Evolutionary conservation across 2,888 invertebrate species (phyloP).

Genomic region (Rhimphoctona megacephalus): DNA sequence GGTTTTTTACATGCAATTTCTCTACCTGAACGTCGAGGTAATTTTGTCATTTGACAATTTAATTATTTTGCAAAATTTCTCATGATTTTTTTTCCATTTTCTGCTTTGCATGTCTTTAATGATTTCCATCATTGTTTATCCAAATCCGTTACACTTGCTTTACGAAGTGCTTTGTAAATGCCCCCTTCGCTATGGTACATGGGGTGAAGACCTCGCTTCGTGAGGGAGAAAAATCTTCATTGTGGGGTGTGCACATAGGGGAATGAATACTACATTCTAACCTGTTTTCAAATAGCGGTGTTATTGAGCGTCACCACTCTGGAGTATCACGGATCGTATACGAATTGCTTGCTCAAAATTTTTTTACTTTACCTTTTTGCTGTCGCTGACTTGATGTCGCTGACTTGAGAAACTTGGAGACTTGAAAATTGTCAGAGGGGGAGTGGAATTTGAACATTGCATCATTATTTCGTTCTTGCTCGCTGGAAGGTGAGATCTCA

Average conservation of each 20-base stretch:
- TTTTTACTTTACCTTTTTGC: neutral
- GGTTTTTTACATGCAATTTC: conserved; percentile 45
- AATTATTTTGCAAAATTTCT: conserved; percentile 12
- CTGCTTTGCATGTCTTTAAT: neutral
- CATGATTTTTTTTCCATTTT: neutral
- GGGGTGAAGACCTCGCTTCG: conserved; percentile 62
- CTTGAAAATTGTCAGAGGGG: conserved; percentile 8
- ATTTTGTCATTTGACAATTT: neutral
- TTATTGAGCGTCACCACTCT: conserved; percentile 82
- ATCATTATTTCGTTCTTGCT: conserved; percentile 31
- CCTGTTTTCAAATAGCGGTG: conserved; percentile 80
- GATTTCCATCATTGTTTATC: conserved; percentile 12
- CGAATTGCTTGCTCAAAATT: conserved; percentile 80
- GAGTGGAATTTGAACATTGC: conserved; percentile 10
- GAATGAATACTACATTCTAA: conserved; percentile 71
- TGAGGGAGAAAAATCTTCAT: conserved; percentile 46
- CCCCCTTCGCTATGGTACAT: conserved; percentile 72
- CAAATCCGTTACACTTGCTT: conserved; percentile 82
- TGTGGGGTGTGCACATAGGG: conserved; percentile 73
- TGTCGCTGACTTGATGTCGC: neutral
- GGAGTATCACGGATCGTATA: conserved; percentile 81
- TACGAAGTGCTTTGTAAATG: conserved; percentile 45
- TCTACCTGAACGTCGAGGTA: conserved; percentile 32
- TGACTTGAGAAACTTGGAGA: conserved; percentile 22
- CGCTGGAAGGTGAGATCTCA: conserved; percentile 25